Conservation (phyloP, 2,113 vertebrate species). For the Symphodus melops region DNA sequence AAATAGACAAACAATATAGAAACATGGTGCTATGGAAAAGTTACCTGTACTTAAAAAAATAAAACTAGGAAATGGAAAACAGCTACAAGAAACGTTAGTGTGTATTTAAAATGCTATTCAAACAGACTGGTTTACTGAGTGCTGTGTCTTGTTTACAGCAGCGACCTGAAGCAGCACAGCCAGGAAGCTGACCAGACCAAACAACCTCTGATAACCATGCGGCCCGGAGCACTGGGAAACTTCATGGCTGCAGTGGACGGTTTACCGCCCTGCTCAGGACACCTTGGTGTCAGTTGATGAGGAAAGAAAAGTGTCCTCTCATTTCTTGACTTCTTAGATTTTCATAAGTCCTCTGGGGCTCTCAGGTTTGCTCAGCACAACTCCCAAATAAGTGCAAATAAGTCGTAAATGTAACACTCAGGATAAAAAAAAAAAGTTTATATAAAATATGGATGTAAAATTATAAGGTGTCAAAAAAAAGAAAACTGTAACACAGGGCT, state of each 20-base stretch:
- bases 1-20: neutral
- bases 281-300: constrained; percentile 29
- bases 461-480: no score
- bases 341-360: constrained; percentile 2
- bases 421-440: no score
- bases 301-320: neutral
- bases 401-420: no score
- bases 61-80: neutral
- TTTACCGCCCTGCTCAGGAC: constrained; percentile 35
- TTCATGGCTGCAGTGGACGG: neutral
- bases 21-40: neutral
- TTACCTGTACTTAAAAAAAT: neutral
- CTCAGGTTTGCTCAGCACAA: neutral
- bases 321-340: neutral
- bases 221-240: constrained; percentile 23
- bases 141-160: constrained; percentile 32
- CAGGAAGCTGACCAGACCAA: constrained; percentile 35
- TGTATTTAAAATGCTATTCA: neutral
- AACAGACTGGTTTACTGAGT: neutral
- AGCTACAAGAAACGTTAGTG: no score
- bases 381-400: no score
- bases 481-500: no score
- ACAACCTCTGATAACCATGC: constrained; percentile 33
- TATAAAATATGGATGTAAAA: no score
- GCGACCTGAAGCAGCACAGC: constrained; percentile 1